Base-by-base conservation (phyloP, 2,888 invertebrate genomes). In the Salpingus planirostris region DNA sequence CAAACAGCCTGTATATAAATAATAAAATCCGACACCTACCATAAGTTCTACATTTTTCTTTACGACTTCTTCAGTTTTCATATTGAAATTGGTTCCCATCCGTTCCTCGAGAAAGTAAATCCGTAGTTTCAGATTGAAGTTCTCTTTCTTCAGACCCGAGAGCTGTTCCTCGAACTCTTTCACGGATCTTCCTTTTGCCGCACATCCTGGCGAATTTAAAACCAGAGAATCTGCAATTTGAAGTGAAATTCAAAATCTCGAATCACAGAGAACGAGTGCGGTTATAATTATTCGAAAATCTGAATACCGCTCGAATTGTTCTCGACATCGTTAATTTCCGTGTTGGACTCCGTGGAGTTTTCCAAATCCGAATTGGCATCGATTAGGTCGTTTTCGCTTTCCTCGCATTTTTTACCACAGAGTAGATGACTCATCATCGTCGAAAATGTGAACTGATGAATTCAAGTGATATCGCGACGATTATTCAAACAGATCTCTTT, bases 81-180 rank as follows among this genome's bases (percentile, higher is more conserved):
- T 55, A 24, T 60, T 71, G 33, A 75, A 75, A 45, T 78, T 76
- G 44, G 69, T 73, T 10, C 80, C 79, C 65, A 80, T 75, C 55
- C 77, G 78, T 62, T 92, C 90, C 62, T 93, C 91, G 41, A 92
- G 70, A 59, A 91, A 88, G 66, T 88, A 93, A 51, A 95, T 84
- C 31, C 91, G 73, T 49, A 93, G 67, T 65, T 92, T 93, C 11
- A 95, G 68, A 64, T 88, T 84, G 57, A 93, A 95, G 63, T 93
- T 95, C 62, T 93, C 93, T 61, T 90, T 91, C 46, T 82, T 79
- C 40, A 93, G 66, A 26, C 75, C 73, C 29, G 78, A 77, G 43
- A 92, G 71, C 60, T 91, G 84, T 61, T 92, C 85, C 59, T 92
- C 91, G 55, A 86, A 83, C 49, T 92, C 91, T 54, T 90, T 90